Evolutionary conservation across 2,888 invertebrate genomes (phyloP), one percentile per base, ranked within the genome.

Genomic region (Microplitis deprimator): DNA sequence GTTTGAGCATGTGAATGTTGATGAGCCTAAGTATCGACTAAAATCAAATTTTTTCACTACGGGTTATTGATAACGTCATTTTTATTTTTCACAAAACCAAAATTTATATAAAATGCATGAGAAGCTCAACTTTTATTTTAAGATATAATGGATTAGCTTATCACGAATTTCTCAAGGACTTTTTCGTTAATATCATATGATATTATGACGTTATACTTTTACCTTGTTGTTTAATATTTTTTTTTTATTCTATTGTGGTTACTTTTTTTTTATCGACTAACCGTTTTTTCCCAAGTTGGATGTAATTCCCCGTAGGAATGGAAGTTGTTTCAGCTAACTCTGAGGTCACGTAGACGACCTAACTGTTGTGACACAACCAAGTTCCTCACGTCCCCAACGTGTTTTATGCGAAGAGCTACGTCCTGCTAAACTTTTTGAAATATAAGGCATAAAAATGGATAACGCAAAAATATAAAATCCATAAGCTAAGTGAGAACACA

Each of bases 311-410:
- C 82, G 83, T 85, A 85, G 86, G 85, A 85, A 85, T 84, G 86
- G 85, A 82, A 83, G 84, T 83, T 87, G 83, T 87, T 84, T 83
- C 83, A 79, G 81, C 82, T 81, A 86, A 82, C 82, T 86, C 85
- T 80, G 78, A 84, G 85, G 86, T 86, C 87, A 86, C 86, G 86
- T 87, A 84, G 84, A 81, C 84, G 83, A 86, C 85, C 87, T 83
- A 84, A 86, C 86, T 82, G 85, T 85, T 83, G 85, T 83, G 86
- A 85, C 85, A 85, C 86, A 80, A 77, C 78, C 83, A 82, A 65
- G 76, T 71, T 50, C 65, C 73, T 61, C 50, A 50, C 50, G 50
- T 50, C 13, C 50, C 50, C 50, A 50, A 29, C 69, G 65, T 73
- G 84, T 86, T 86, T 85, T 84, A 83, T 85, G 83, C 85, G 84